Conservation (phyloP, 2,113 vertebrate species). For the Arothron firmamentum region DNA sequence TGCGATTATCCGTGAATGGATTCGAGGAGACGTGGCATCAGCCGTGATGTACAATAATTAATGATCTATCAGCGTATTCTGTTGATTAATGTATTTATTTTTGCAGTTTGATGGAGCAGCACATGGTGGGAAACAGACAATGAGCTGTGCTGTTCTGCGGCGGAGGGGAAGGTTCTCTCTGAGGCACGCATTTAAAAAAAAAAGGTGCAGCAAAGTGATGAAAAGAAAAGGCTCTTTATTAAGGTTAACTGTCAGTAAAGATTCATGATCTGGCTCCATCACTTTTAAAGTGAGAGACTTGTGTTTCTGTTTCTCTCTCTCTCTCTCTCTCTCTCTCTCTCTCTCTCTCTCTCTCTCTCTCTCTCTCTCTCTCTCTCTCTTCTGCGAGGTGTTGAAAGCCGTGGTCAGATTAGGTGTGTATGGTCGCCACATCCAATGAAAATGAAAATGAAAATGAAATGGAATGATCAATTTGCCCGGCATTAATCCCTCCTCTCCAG, state of each 20-base stretch:
- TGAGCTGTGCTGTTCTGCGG: slow-evolving; percentile 52
- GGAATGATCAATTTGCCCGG: slow-evolving; percentile 76
- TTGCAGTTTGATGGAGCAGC: slow-evolving; percentile 67
- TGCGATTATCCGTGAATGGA: slow-evolving; percentile 65
- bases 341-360: slow-evolving; percentile 3
- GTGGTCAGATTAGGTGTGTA: slow-evolving; percentile 63
- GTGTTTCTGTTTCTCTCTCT: slow-evolving; percentile 3
- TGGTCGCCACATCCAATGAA: slow-evolving; percentile 56
- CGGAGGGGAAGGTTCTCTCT: slow-evolving; percentile 35
- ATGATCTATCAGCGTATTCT: slow-evolving; percentile 68
- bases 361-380: slow-evolving; percentile 24
- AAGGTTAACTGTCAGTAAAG: slow-evolving; percentile 64
- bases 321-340: slow-evolving; percentile 30
- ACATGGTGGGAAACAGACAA: slow-evolving; percentile 64
- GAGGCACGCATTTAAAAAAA: slow-evolving; percentile 22
- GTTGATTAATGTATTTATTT: slow-evolving; percentile 75
- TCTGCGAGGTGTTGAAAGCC: slow-evolving; percentile 63
- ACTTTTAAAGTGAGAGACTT: slow-evolving; percentile 50
- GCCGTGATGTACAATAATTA: slow-evolving; percentile 71
- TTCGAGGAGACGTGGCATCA: slow-evolving; percentile 67
- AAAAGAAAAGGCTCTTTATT: slow-evolving; percentile 53
- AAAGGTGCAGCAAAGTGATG: slow-evolving; percentile 46
- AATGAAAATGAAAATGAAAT: slow-evolving; percentile 71
- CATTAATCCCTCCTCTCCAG: slow-evolving; percentile 71
- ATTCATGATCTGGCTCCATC: slow-evolving; percentile 31